Conservation (phyloP, 2,888 invertebrate genomes). For the Lycophotia porphyrea region DNA sequence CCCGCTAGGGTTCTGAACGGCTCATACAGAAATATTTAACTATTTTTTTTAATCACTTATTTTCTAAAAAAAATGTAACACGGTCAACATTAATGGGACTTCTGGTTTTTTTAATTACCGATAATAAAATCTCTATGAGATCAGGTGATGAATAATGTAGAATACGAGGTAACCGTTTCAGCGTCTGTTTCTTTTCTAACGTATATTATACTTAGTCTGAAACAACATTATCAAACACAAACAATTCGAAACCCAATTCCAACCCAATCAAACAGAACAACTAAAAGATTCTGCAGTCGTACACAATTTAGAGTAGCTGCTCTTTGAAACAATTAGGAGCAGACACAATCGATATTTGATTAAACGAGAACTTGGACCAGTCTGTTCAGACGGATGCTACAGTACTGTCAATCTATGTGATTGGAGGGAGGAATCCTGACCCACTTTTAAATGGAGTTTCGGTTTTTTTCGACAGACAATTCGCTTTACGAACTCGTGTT, state of each 20-base stretch:
- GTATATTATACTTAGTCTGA: neutral
- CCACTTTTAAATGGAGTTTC: constrained; percentile 37
- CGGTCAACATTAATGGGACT: too few species aligned
- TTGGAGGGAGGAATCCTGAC: constrained; percentile 54
- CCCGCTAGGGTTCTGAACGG: too few species aligned
- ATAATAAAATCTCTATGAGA: too few species aligned
- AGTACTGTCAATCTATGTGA: constrained; percentile 57
- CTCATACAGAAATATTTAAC: too few species aligned
- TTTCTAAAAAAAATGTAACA: too few species aligned
- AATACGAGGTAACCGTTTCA: too few species aligned
- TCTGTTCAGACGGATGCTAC: constrained; percentile 37
- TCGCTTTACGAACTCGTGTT: neutral
- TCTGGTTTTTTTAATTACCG: too few species aligned
- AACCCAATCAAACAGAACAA: neutral
- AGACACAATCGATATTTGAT: constrained; percentile 60
- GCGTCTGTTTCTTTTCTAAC: too few species aligned
- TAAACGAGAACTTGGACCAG: constrained; percentile 49
- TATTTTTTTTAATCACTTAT: too few species aligned
- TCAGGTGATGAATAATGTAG: too few species aligned
- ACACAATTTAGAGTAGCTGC: constrained; percentile 28
- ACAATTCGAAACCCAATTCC: neutral
- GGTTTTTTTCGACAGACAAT: constrained; percentile 24
- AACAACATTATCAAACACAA: neutral
- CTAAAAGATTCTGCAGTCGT: constrained; percentile 14
- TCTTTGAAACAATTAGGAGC: constrained; percentile 51